These are phyloP conservation scores for Hymenopus coronatus DNA, from an alignment of 2,888 invertebrate genomes.

Conservation along the genomic window DNA sequence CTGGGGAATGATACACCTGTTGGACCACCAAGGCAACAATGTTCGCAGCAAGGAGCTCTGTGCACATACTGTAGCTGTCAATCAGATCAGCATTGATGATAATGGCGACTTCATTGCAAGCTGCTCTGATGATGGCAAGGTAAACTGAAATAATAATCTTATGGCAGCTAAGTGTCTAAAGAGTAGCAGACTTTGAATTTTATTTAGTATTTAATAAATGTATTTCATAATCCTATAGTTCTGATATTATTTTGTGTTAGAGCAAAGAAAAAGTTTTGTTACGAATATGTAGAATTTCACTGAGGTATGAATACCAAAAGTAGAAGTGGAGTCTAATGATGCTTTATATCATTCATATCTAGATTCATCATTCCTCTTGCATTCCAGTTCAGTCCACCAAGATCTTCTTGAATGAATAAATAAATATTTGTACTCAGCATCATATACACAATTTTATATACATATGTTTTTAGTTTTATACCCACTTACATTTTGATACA, in stretches of 20 bases:
- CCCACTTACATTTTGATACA: too few relatives aligned
- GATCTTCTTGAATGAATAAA: too few relatives aligned
- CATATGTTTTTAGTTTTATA: too few relatives aligned
- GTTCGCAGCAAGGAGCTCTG: conserved; percentile 67
- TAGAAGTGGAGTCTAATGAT: too few relatives aligned
- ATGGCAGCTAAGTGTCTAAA: background rate
- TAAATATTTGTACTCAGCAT: too few relatives aligned
- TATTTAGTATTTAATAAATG: background rate
- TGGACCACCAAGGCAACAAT: conserved; percentile 89
- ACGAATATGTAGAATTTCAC: too few relatives aligned
- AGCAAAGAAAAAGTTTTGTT: too few relatives aligned
- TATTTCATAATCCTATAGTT: too few relatives aligned
- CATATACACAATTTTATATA: too few relatives aligned
- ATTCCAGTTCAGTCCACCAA: background rate
- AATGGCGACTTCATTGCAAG: conserved; percentile 93
- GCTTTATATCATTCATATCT: too few relatives aligned
- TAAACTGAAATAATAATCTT: background rate
- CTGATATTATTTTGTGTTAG: too few relatives aligned
- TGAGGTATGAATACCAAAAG: too few relatives aligned
- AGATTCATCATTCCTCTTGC: conserved; percentile 40
- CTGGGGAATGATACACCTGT: conserved; percentile 83
- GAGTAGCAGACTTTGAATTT: background rate
- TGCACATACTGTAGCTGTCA: conserved; percentile 86
- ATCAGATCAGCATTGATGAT: conserved; percentile 89
- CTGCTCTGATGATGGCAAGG: conserved; percentile 87